Percentiles rank a stretch among this genome's conserved stretches.
Conservation (phyloP, 2,888 invertebrate genomes). For the Morpho helenor region DNA sequence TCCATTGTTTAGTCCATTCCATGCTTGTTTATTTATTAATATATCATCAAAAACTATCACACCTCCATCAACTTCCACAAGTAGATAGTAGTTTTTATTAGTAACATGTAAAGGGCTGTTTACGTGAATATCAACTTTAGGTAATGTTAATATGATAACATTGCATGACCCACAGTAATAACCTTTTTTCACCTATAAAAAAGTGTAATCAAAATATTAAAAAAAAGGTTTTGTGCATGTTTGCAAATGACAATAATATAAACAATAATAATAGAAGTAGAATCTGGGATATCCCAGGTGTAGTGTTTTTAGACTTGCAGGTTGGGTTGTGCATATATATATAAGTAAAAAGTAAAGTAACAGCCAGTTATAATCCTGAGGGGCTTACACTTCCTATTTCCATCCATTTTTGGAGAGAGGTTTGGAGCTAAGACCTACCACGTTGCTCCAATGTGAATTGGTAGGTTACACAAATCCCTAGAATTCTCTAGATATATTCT, state of each 20-base stretch:
- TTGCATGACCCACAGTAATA: constrained; percentile 55
- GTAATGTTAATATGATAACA: constrained; percentile 36
- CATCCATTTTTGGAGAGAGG: too few relatives aligned
- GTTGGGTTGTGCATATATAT: too few relatives aligned
- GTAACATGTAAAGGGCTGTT: constrained; percentile 35
- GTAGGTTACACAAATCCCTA: too few relatives aligned
- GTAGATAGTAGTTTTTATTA: constrained; percentile 33
- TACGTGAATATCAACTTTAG: constrained; percentile 43
- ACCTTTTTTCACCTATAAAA: constrained; percentile 44
- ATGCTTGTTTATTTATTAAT: constrained; percentile 39
- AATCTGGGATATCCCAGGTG: background rate
- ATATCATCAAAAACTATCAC: constrained; percentile 40
- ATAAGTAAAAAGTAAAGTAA: too few relatives aligned
- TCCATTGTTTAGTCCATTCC: constrained; percentile 47
- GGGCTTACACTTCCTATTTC: too few relatives aligned
- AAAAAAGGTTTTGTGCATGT: too few relatives aligned
- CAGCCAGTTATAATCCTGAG: too few relatives aligned
- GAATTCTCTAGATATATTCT: too few relatives aligned
- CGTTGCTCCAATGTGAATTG: too few relatives aligned
- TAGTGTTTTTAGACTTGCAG: background rate
- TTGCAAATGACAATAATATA: too few relatives aligned
- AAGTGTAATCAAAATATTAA: background rate
- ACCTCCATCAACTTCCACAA: constrained; percentile 30
- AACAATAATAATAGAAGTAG: too few relatives aligned
- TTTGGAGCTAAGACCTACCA: too few relatives aligned